A percentile compares a stretch with the other conserved stretches of the same genome.
Conservation (phyloP, 1,140 invertebrate genomes). For the Drosophila pectinifera region DNA sequence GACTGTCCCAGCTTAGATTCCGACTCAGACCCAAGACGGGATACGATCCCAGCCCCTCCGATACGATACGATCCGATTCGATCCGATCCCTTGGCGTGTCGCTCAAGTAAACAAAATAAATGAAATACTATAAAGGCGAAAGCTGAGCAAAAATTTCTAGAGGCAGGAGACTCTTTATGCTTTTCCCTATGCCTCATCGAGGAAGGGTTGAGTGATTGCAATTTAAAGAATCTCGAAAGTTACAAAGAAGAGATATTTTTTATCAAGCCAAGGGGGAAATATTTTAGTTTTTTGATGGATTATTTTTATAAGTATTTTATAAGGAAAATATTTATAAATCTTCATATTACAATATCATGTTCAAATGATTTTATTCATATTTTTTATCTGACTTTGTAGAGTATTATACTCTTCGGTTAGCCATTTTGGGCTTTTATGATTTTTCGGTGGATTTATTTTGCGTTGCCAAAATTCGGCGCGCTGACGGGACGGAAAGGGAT, state of each 20-base stretch:
- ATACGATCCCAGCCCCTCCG: constrained; percentile 1
- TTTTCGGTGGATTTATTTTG: constrained; percentile 47
- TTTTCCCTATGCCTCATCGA: constrained; percentile 15
- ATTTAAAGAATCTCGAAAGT: background rate
- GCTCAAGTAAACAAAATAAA: constrained; percentile 73
- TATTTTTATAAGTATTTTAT: no score
- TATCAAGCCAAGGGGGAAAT: background rate
- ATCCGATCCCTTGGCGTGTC: constrained; percentile 51
- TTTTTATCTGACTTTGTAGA: background rate
- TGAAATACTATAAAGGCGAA: constrained; percentile 61
- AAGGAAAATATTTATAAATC: no score
- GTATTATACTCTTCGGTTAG: constrained; percentile 15
- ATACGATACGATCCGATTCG: constrained; percentile 14
- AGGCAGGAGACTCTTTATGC: constrained; percentile 55
- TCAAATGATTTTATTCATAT: background rate
- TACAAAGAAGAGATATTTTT: background rate
- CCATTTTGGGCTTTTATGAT: constrained; percentile 16
- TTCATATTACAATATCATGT: background rate
- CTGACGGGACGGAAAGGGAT: constrained; percentile 48
- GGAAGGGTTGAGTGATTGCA: background rate
- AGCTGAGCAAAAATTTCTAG: constrained; percentile 58
- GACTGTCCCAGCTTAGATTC: constrained; percentile 47
- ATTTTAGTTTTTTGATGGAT: no score
- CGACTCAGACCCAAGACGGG: constrained; percentile 11
- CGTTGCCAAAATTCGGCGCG: constrained; percentile 69